Evolutionary conservation across 1,140 invertebrate species (phyloP).

Genomic region (Pseudomyrmex pallidus): DNA sequence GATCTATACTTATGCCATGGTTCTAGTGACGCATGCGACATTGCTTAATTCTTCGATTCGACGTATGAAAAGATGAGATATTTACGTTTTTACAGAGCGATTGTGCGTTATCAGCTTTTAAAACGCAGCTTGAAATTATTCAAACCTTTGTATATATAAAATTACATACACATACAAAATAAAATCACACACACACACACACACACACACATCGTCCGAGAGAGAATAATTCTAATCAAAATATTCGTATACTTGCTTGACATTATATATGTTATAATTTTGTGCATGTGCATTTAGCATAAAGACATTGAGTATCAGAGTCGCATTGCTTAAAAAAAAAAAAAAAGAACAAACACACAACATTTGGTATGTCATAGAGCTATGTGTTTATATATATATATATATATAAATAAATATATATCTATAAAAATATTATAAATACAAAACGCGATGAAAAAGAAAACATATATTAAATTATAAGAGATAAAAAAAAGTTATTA

Average conservation of each 20-base stretch:
- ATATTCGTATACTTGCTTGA: constrained; percentile 59
- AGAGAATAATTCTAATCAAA: constrained; percentile 67
- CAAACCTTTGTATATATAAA: constrained; percentile 66
- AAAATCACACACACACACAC: background rate
- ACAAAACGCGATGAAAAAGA: constrained; percentile 68
- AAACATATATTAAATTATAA: constrained; percentile 73
- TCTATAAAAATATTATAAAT: constrained; percentile 50
- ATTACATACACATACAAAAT: constrained; percentile 18
- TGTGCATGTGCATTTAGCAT: constrained; percentile 70
- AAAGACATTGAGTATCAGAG: constrained; percentile 66
- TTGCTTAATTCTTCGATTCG: too few relatives aligned
- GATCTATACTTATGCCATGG: too few relatives aligned
- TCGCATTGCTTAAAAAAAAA: constrained; percentile 70
- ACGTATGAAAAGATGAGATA: too few relatives aligned
- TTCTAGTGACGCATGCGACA: too few relatives aligned
- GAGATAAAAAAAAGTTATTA: constrained; percentile 78
- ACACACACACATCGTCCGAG: constrained; percentile 42
- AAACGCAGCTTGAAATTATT: constrained; percentile 29
- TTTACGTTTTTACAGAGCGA: too few relatives aligned
- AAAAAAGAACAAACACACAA: constrained; percentile 28
- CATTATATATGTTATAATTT: constrained; percentile 52
- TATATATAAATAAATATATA: constrained; percentile 68
- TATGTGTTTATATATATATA: constrained; percentile 77
- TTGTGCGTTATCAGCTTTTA: too few relatives aligned
- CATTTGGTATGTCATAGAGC: constrained; percentile 72